Percentiles rank a stretch among this genome's conserved stretches.
Evolutionary conservation across 1,140 invertebrate genomes (phyloP).

Genomic region (Muscidifurax raptorellus): DNA sequence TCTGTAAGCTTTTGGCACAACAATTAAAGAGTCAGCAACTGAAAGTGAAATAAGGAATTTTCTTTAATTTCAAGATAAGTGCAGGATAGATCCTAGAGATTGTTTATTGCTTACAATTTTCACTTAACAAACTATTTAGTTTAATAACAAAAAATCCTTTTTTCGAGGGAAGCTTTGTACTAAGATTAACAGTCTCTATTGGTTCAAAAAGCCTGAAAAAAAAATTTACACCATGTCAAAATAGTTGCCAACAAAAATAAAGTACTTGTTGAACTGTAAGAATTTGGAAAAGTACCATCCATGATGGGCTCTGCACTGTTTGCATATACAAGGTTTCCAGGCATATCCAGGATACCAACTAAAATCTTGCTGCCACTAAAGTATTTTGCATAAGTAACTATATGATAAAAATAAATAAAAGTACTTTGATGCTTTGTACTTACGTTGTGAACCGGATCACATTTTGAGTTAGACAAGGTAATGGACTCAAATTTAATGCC

Average conservation of each 20-base stretch:
- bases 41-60: slow-evolving; percentile 44
- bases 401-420: neutral
- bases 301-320: slow-evolving; percentile 69
- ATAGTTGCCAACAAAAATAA: neutral
- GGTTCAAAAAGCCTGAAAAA: slow-evolving; percentile 68
- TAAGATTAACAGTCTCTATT: slow-evolving; percentile 52
- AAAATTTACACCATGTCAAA: neutral
- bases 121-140: slow-evolving; percentile 64
- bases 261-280: neutral
- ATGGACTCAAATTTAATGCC: slow-evolving; percentile 74
- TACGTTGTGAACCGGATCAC: slow-evolving; percentile 68
- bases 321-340: slow-evolving; percentile 73
- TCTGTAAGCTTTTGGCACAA: slow-evolving; percentile 57
- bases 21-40: slow-evolving; percentile 63
- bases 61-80: neutral
- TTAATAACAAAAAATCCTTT: slow-evolving; percentile 66
- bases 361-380: slow-evolving; percentile 64
- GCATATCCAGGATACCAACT: slow-evolving; percentile 74
- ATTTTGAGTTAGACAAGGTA: slow-evolving; percentile 73
- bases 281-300: slow-evolving; percentile 70
- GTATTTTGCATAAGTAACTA: neutral
- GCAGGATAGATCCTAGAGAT: neutral
- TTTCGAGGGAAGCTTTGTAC: slow-evolving; percentile 54
- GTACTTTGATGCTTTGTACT: slow-evolving; percentile 8
- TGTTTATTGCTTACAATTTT: slow-evolving; percentile 62